Evolutionary conservation across 2,888 invertebrate species (phyloP).

Genomic region (Drosophila leonis): DNA sequence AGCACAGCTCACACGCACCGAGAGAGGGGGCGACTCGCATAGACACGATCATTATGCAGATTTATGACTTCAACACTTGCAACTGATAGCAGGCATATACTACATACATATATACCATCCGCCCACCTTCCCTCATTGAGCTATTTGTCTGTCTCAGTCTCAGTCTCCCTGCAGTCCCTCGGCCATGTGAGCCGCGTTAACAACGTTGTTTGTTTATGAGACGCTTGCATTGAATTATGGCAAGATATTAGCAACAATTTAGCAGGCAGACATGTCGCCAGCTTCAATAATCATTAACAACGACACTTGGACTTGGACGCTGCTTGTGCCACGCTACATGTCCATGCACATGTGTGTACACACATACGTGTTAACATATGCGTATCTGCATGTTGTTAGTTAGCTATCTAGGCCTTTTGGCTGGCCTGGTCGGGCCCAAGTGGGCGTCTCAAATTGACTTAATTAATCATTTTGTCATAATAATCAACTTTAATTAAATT

Average conservation of each 20-base stretch:
- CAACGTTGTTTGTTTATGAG: constrained; percentile 79
- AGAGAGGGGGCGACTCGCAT: background rate
- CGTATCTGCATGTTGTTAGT: constrained; percentile 8
- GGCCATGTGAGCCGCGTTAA: constrained; percentile 46
- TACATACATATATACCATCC: background rate
- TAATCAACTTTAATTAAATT: constrained; percentile 78
- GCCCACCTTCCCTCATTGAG: background rate
- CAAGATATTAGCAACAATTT: constrained; percentile 69
- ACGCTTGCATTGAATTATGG: constrained; percentile 75
- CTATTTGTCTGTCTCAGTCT: background rate
- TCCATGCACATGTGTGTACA: background rate
- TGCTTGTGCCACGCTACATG: constrained; percentile 23
- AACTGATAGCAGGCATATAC: constrained; percentile 54
- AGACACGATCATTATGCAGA: constrained; percentile 68
- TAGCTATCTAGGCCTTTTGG: constrained; percentile 40
- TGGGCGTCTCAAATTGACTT: constrained; percentile 74
- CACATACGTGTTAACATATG: constrained; percentile 8
- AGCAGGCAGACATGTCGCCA: constrained; percentile 71
- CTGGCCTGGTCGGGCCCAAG: constrained; percentile 36
- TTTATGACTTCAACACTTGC: constrained; percentile 80
- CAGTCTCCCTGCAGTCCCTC: background rate
- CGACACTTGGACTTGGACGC: constrained; percentile 71
- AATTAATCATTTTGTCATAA: constrained; percentile 80
- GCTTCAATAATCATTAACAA: constrained; percentile 69
- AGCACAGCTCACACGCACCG: background rate